Evolutionary conservation across 2,113 vertebrate genomes (phyloP).

Genomic region (Hiodon tergisus): DNA sequence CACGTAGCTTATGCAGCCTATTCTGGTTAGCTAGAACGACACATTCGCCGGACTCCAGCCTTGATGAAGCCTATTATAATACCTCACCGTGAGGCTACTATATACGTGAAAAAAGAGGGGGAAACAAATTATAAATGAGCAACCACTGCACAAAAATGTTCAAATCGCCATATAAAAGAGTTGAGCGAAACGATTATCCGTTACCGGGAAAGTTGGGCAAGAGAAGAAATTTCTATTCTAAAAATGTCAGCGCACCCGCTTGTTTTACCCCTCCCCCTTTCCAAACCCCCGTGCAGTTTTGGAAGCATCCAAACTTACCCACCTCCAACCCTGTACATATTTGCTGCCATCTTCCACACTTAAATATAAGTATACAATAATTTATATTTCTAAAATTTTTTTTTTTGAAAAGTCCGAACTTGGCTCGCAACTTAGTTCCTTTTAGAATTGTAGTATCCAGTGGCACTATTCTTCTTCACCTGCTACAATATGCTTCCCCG

Average conservation of each 20-base stretch:
- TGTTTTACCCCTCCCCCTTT: constrained; percentile 6
- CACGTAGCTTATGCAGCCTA: background rate
- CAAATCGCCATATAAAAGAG: background rate
- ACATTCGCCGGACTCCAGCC: background rate
- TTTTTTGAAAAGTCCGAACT: constrained; percentile 12
- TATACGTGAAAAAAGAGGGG: background rate
- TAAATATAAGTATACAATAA: constrained; percentile 15
- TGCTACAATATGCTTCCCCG: constrained; percentile 16
- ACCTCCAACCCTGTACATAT: constrained; percentile 33
- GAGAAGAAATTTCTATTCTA: constrained; percentile 5
- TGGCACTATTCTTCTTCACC: constrained; percentile 10
- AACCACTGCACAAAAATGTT: background rate
- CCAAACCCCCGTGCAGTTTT: constrained; percentile 21
- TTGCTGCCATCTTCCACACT: constrained; percentile 27
- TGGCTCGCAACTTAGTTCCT: constrained; percentile 13
- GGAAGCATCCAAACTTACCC: constrained; percentile 22
- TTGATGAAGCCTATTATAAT: constrained; percentile 1
- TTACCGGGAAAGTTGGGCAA: background rate
- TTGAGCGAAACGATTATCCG: constrained; percentile 1
- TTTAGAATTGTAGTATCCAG: constrained; percentile 1
- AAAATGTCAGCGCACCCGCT: constrained; percentile 1
- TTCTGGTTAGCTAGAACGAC: background rate
- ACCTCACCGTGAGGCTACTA: background rate
- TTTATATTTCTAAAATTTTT: background rate
- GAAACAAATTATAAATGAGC: background rate